A percentile compares a stretch with the other conserved stretches of the same genome.
Conservation (phyloP, 2,888 invertebrate genomes). For the Xestia rhomboidea region DNA sequence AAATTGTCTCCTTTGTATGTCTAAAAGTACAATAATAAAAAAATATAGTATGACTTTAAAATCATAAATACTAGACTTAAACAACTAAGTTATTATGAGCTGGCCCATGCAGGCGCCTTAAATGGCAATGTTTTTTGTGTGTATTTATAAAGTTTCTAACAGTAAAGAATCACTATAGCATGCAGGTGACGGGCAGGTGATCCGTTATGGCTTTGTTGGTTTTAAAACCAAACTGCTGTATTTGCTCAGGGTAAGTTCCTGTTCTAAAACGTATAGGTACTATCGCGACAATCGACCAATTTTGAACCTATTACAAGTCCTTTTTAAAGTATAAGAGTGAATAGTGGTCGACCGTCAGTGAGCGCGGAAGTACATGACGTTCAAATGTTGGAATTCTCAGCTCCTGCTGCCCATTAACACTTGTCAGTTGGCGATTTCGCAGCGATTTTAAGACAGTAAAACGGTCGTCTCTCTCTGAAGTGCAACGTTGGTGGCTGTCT, state of each 20-base stretch:
- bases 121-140: not conserved
- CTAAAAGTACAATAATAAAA: no score
- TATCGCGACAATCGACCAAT: no score
- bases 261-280: not conserved
- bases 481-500: no score
- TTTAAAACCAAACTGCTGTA: conserved; percentile 21
- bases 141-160: not conserved
- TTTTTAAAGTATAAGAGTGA: no score
- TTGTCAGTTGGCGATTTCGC: no score
- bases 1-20: no score
- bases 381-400: not conserved
- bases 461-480: no score
- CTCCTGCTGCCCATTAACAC: no score
- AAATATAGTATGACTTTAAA: no score
- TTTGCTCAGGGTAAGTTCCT: not conserved
- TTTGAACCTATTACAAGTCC: no score
- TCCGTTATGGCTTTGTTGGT: conserved; percentile 16
- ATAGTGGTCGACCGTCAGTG: no score
- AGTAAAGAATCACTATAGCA: conserved; percentile 7
- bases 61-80: not conserved
- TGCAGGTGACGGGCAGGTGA: conserved; percentile 19
- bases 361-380: not conserved
- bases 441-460: no score
- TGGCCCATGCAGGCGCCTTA: not conserved
- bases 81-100: not conserved